phyloP scores from a whole-genome alignment of 2,888 invertebrate genomes.

The Micropterix aruncella region DNA sequence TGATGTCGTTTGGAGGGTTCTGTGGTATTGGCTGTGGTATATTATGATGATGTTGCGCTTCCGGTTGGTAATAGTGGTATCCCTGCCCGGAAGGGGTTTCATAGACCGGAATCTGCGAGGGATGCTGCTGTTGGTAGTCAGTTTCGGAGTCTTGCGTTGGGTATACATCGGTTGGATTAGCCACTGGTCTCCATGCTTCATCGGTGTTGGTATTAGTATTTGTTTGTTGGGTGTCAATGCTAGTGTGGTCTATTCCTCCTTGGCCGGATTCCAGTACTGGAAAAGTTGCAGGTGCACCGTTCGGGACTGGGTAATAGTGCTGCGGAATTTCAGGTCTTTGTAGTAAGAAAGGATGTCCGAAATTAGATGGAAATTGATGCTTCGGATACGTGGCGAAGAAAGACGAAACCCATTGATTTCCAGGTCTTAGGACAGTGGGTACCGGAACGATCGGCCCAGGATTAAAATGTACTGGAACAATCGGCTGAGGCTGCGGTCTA shows the following conservation, averaged over 20 bases:
- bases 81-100: constrained; percentile 17
- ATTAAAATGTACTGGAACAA: constrained; percentile 15
- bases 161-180: neutral
- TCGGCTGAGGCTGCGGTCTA: constrained; percentile 19
- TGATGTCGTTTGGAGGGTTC: constrained; percentile 8
- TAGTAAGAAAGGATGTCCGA: neutral
- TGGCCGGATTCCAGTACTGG: neutral
- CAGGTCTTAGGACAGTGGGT: constrained; percentile 29
- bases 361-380: constrained; percentile 16
- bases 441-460: constrained; percentile 15
- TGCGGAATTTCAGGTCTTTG: neutral
- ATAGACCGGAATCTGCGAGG: constrained; percentile 21
- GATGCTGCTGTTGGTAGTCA: constrained; percentile 27
- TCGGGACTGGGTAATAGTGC: neutral
- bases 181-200: neutral
- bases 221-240: neutral
- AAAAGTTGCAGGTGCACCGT: neutral
- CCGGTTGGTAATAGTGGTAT: neutral
- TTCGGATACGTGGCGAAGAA: constrained; percentile 31
- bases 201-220: neutral
- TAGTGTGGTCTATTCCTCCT: neutral
- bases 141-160: constrained; percentile 10
- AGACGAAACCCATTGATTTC: constrained; percentile 31
- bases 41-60: constrained; percentile 1
- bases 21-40: constrained; percentile 7